Percentiles rank a stretch among this genome's conserved stretches.
These are phyloP conservation scores for Oscheius onirici DNA, from an alignment of 2,888 invertebrate genomes.

Conservation along the genomic window DNA sequence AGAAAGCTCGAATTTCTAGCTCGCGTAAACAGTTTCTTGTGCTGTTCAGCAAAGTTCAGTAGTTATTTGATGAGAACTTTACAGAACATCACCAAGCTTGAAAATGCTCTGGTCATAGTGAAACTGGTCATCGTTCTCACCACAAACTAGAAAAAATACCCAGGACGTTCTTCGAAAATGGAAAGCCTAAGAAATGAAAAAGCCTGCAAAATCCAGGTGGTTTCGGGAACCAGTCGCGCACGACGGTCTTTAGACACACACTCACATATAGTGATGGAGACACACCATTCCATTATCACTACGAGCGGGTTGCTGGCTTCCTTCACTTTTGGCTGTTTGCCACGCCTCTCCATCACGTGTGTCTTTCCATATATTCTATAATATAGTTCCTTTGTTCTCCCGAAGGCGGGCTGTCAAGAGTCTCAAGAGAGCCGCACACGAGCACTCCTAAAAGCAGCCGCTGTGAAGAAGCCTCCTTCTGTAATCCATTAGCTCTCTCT, in stretches of 20 bases:
- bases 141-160: neutral
- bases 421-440: slow-evolving; percentile 12
- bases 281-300: slow-evolving; percentile 30
- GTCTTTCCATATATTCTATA: neutral
- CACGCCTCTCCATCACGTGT: slow-evolving; percentile 24
- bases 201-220: slow-evolving; percentile 14
- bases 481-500: neutral
- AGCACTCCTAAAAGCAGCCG: neutral
- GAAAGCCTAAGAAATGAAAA: no score
- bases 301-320: slow-evolving; percentile 11
- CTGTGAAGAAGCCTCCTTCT: slow-evolving; percentile 1
- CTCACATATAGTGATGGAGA: neutral
- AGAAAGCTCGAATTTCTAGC: no score
- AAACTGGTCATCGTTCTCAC: neutral
- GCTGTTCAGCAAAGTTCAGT: no score
- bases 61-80: no score
- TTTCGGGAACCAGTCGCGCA: slow-evolving; percentile 24
- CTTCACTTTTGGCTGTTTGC: neutral
- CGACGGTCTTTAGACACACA: slow-evolving; percentile 2
- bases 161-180: no score
- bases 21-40: no score
- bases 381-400: neutral
- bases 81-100: neutral
- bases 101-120: neutral
- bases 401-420: neutral